A percentile compares a stretch with the other conserved stretches of the same genome.
Conservation (phyloP, 2,113 vertebrate species). For the Chunga burmeisteri region DNA sequence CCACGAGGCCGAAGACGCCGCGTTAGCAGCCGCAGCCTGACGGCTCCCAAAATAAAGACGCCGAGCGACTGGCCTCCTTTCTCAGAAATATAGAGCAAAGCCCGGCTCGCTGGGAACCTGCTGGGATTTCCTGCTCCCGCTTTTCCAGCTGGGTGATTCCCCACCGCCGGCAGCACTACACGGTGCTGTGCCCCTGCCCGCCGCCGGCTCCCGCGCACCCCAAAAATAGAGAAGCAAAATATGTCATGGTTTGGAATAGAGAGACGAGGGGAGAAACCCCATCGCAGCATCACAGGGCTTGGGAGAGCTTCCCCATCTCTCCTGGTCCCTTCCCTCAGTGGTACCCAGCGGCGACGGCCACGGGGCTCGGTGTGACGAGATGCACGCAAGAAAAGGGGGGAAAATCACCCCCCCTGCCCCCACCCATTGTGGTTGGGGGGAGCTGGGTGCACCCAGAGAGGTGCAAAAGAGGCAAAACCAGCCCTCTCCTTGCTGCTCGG, state of each 20-base stretch:
- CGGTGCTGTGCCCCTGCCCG: background rate
- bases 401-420: accelerated
- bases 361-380: accelerated
- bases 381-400: accelerated
- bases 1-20: background rate
- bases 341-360: accelerated
- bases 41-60: background rate
- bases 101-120: background rate
- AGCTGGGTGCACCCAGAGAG: background rate
- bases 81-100: background rate
- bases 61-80: background rate
- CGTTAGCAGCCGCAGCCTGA: background rate
- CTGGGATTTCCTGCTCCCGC: background rate
- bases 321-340: accelerated
- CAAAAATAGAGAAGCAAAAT: background rate
- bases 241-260: accelerated
- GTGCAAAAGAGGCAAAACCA: background rate
- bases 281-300: accelerated
- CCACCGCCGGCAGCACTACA: background rate
- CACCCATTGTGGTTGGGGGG: accelerated
- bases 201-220: background rate
- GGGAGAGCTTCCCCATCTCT: background rate
- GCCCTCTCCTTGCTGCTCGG: too few species aligned
- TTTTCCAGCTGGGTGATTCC: slow-evolving; percentile 24
- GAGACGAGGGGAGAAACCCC: accelerated